A percentile compares a stretch with the other conserved stretches of the same genome.
These are phyloP conservation scores for Hippopotamyrus pictus DNA, from an alignment of 2,797 vertebrate genomes.

Conservation along the genomic window DNA sequence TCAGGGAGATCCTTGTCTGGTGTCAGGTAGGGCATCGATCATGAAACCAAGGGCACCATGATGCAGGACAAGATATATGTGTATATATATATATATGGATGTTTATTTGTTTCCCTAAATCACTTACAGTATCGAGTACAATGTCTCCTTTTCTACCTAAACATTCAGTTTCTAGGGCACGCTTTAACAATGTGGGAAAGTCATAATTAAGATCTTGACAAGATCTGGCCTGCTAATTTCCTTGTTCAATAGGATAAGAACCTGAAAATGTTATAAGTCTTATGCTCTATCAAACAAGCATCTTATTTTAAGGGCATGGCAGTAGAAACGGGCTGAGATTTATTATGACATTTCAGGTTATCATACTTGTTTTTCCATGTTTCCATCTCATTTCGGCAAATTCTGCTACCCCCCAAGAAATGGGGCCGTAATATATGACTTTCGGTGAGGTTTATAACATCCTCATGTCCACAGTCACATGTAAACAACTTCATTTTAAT, in stretches of 20 bases:
- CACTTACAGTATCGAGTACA: neutral
- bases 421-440: neutral
- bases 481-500: constrained; percentile 14
- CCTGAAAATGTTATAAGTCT: neutral
- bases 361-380: neutral
- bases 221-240: neutral
- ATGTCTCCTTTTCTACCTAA: neutral
- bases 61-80: neutral
- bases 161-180: constrained; percentile 7
- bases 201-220: constrained; percentile 19
- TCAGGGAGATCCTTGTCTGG: constrained; percentile 9
- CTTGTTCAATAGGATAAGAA: neutral
- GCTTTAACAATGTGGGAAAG: constrained; percentile 8
- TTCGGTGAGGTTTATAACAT: neutral
- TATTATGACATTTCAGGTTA: neutral
- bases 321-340: neutral
- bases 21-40: neutral
- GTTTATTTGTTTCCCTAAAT: constrained; percentile 6
- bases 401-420: neutral
- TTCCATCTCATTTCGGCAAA: neutral
- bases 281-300: neutral
- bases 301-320: neutral
- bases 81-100: neutral
- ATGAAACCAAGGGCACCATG: neutral
- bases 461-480: neutral